A percentile compares a stretch with the other conserved stretches of the same genome.
Evolutionary conservation across 1,140 invertebrate genomes (phyloP).

Genomic region (Drosophila repletoides): DNA sequence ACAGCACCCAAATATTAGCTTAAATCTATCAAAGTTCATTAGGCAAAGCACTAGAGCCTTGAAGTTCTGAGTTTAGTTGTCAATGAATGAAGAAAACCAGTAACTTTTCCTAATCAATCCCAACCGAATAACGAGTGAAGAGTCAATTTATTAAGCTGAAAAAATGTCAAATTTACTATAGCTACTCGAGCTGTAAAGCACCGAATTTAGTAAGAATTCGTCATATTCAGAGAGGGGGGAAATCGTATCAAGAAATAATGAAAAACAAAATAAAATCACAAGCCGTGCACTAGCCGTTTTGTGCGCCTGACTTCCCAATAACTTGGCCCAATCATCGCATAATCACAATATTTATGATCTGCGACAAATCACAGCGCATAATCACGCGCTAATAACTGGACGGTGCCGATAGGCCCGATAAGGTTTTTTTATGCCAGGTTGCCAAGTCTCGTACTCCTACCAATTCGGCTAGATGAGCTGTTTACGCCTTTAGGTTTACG

Average conservation of each 20-base stretch:
- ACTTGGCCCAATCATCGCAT: slow-evolving; percentile 25
- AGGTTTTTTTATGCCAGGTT: background rate
- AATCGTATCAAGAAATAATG: background rate
- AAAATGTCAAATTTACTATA: too few relatives aligned
- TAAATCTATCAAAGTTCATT: too few relatives aligned
- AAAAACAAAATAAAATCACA: background rate
- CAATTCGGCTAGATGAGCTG: slow-evolving; percentile 10
- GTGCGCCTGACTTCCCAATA: slow-evolving; percentile 19
- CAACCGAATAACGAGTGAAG: too few relatives aligned
- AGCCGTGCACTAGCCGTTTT: background rate
- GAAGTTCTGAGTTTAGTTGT: slow-evolving; percentile 3
- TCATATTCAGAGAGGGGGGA: background rate
- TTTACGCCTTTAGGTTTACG: slow-evolving; percentile 4
- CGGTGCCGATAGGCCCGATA: slow-evolving; percentile 25
- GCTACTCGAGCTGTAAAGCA: slow-evolving; percentile 1
- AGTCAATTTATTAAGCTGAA: too few relatives aligned
- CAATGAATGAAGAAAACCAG: too few relatives aligned
- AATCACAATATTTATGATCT: slow-evolving; percentile 57
- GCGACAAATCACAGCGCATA: slow-evolving; percentile 59
- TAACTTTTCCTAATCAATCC: too few relatives aligned
- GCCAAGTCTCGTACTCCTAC: slow-evolving; percentile 1
- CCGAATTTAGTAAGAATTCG: background rate
- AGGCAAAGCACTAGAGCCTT: background rate
- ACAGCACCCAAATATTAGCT: background rate
- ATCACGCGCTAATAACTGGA: slow-evolving; percentile 71